Base-by-base conservation (phyloP, 2,888 invertebrate species). In the Peribatodes rhomboidaria region DNA sequence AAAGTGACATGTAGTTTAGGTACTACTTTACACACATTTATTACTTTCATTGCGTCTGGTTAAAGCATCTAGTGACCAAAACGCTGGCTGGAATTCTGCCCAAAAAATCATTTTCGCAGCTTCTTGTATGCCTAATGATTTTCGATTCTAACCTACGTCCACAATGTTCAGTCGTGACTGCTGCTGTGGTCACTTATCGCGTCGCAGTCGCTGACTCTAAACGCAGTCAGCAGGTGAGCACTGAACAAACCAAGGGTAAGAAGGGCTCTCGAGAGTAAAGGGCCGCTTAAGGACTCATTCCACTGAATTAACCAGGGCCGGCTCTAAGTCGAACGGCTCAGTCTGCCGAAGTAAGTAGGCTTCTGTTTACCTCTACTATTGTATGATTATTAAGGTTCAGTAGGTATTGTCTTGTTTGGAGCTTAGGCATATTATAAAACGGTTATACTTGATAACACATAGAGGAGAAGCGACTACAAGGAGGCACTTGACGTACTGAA, bases 261-360 rank as follows among this genome's bases (percentile, higher is more conserved):
- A 64, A 74, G 76, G 78, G 79, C 75, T 74, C 81, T 77, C 74
- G 77, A 81, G 84, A 82, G 81, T 78, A 78, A 82, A 82, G 84
- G 85, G 87, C 80, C 80, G 83, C 88, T 89, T 86, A 86, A 84
- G 85, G 84, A 87, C 88, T 90, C 90, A 88, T 90, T 90, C 87
- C 87, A 80, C 80, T 85, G 88, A 90, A 89, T 91, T 90, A 89
- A 89, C 87, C 89, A 86, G 84, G 80, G 84, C 83, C 82, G 81
- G 82, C 80, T 83, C 86, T 87, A 84, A 86, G 87, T 85, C 85
- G 83, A 75, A 78, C 72, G 85, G 84, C 82, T 87, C 82, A 79
- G 80, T 81, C 73, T 66, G 68, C 60, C 68, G 61, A 71, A 39
- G 14, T 61, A 71, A 20, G 13, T 33, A 55, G 65, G 46, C 35